Conservation (phyloP, 2,797 vertebrate species). For the Streptopelia turtur region DNA sequence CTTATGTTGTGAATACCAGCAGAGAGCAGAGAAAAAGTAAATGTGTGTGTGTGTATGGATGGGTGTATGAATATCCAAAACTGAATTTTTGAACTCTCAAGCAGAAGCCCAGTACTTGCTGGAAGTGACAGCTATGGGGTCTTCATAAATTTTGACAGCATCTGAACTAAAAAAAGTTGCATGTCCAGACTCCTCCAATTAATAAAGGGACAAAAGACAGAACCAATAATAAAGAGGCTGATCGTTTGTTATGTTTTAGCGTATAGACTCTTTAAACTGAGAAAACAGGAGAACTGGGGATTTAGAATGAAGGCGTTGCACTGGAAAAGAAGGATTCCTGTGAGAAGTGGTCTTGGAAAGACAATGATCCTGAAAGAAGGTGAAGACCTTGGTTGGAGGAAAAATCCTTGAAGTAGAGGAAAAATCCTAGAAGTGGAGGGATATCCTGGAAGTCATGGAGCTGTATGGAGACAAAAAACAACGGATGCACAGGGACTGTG, state of each 20-base stretch:
- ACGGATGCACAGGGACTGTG: fast-evolving
- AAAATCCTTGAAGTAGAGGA: neutral
- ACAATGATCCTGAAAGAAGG: neutral
- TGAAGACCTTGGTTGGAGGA: neutral
- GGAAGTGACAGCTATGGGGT: neutral
- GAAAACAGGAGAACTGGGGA: neutral
- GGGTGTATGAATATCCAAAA: neutral
- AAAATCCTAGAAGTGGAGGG: neutral
- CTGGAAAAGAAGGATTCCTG: neutral
- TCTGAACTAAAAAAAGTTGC: neutral
- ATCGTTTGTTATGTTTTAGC: neutral
- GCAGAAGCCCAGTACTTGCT: neutral
- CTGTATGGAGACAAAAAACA: neutral
- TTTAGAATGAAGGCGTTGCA: neutral
- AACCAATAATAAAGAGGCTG: neutral
- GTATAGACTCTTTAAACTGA: neutral
- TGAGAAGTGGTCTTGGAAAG: neutral
- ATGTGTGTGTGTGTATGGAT: neutral
- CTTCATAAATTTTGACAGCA: neutral
- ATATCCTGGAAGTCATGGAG: neutral
- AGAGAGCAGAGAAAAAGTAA: neutral
- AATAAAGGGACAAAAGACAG: neutral
- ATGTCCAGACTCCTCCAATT: neutral
- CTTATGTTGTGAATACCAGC: neutral
- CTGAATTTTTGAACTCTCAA: neutral